phyloP scores from a whole-genome alignment of 1,140 invertebrate genomes.

The Megathymus violae region DNA sequence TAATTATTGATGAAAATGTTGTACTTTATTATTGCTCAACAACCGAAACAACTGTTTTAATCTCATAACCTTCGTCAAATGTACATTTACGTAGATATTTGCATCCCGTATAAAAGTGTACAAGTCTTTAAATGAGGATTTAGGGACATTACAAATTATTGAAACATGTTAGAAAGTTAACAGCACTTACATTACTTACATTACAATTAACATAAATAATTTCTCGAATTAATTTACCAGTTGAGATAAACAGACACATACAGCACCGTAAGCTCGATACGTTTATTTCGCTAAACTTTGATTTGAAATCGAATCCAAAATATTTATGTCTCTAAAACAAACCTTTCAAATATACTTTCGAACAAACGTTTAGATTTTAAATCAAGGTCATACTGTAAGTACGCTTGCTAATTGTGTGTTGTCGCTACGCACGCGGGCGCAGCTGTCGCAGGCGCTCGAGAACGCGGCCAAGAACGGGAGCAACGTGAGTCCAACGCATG shows the following conservation, averaged over 20 bases:
- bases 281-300: constrained; percentile 21
- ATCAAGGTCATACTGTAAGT: constrained; percentile 17
- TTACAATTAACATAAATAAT: background rate
- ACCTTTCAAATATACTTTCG: no score
- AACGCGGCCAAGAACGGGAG: constrained; percentile 72
- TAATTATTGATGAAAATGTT: background rate
- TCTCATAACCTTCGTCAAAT: no score
- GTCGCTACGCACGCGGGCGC: constrained; percentile 64
- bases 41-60: no score
- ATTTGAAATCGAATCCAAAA: constrained; percentile 23
- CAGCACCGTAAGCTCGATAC: constrained; percentile 29
- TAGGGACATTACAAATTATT: background rate
- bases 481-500: constrained; percentile 77
- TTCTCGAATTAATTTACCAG: no score
- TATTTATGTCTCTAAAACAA: background rate
- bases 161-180: background rate
- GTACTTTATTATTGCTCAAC: no score
- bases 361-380: constrained; percentile 15
- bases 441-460: constrained; percentile 80
- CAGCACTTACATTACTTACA: constrained; percentile 2
- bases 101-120: no score
- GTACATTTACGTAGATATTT: no score
- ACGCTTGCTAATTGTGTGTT: constrained; percentile 68
- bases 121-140: background rate
- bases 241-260: no score